Evolutionary conservation across 2,797 vertebrate genomes (phyloP).

Genomic region (Diceros bicornis): DNA sequence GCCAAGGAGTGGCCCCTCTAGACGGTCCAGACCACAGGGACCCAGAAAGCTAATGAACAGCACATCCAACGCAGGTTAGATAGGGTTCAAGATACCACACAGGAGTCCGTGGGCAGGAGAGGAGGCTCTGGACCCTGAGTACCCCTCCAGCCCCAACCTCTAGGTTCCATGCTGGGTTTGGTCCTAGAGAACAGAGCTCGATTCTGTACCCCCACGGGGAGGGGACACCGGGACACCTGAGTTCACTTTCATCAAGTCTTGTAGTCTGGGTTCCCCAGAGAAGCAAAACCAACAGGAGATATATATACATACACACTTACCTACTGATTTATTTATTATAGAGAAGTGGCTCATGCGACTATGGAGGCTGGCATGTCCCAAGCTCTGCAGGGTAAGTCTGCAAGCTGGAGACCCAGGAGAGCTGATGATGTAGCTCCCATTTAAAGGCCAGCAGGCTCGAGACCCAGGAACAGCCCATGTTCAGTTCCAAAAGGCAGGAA

Average conservation of each 20-base stretch:
- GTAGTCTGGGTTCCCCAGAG: background rate
- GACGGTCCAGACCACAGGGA: background rate
- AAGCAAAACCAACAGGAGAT: background rate
- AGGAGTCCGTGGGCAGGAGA: background rate
- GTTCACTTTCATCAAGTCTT: background rate
- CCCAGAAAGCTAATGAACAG: background rate
- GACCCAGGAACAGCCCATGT: background rate
- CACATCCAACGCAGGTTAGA: background rate
- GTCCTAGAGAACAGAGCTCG: background rate
- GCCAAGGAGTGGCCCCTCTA: background rate
- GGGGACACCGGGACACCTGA: background rate
- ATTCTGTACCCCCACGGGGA: too few relatives aligned
- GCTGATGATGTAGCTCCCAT: fast-evolving
- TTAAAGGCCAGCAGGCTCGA: background rate
- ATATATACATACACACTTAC: fast-evolving
- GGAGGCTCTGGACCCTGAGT: background rate
- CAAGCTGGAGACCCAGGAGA: background rate
- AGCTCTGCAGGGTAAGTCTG: background rate
- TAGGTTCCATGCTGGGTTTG: background rate
- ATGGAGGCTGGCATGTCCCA: background rate
- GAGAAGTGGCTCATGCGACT: background rate
- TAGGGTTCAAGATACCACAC: background rate
- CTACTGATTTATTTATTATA: background rate
- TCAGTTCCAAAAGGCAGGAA: background rate
- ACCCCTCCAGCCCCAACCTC: background rate